Conservation (phyloP, 2,113 vertebrate genomes). For the Barbus barbus region DNA sequence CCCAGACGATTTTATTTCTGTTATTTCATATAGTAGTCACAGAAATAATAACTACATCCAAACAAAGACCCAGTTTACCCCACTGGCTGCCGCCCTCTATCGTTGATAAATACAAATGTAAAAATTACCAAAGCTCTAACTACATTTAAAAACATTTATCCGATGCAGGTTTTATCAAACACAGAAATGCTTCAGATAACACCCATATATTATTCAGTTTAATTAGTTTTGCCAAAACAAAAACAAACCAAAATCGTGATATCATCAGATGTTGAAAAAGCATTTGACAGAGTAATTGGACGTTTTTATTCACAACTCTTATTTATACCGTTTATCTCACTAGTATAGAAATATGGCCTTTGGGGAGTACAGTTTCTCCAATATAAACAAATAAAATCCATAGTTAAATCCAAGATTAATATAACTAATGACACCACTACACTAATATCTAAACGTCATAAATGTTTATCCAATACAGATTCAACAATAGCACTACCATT, state of each 20-base stretch:
- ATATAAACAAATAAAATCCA: background rate
- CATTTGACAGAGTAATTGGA: too few species aligned
- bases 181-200: background rate
- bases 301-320: too few species aligned
- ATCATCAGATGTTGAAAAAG: too few species aligned
- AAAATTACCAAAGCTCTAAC: background rate
- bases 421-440: background rate
- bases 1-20: too few species aligned
- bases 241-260: too few species aligned
- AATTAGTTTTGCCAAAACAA: too few species aligned
- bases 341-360: too few species aligned
- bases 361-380: background rate
- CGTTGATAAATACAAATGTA: background rate
- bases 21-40: too few species aligned
- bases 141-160: background rate
- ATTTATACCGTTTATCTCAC: too few species aligned
- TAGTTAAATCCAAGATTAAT: background rate
- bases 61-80: background rate
- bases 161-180: background rate
- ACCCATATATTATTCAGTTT: background rate
- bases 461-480: background rate
- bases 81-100: background rate
- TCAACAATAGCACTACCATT: background rate
- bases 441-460: background rate
- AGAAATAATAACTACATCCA: background rate